Base-by-base conservation (phyloP, 2,888 invertebrate genomes). In the Ormyrus pomaceus region DNA sequence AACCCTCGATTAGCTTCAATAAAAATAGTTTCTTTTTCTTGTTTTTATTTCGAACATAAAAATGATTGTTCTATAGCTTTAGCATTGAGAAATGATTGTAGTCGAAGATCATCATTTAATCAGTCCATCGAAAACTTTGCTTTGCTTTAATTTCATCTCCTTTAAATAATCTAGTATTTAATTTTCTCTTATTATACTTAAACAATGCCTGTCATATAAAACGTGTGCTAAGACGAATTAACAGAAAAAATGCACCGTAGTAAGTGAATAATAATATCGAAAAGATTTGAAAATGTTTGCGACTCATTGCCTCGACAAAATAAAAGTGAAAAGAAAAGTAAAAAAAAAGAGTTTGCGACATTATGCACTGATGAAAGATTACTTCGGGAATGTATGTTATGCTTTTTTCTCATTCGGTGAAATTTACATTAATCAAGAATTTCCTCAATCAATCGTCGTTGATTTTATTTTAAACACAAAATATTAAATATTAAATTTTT, bases 401-500 rank as follows among this genome's bases (percentile, higher is more conserved):
- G 46, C 45, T 45, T 66, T 74, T 45, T 74, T 58, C 19, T 53
- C 8, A 62, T 62, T n/a, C 13, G 51, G 5, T 76, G 76, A 69
- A 76, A 55, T 69, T 69, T 7, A 69, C 68, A 69, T 62, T 62
- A 69, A 69, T 62, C 58, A 46, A 50, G 46, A 11, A 34, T 69
- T 7, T 61, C 58, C 55, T 61, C 62, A 48, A 76, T 69, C 11
- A 34, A 76, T 69, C 76, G 55, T 68, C 68, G 62, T 76, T 76
- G 13, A n/a, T 53, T 71, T 75, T 75, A 75, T 75, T 3, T 34
- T 34, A 34, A 34, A 34, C 34, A 34, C 34, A 48, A 64, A 46
- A 46, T 64, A n/a, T 48, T 11, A 48, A 64, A 9, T 10, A 62
- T 55, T 55, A 55, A 8, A 55, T 19, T 34, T 34, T 34, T 34